Conservation (phyloP, 2,113 vertebrate species). For the Paralichthys olivaceus region DNA sequence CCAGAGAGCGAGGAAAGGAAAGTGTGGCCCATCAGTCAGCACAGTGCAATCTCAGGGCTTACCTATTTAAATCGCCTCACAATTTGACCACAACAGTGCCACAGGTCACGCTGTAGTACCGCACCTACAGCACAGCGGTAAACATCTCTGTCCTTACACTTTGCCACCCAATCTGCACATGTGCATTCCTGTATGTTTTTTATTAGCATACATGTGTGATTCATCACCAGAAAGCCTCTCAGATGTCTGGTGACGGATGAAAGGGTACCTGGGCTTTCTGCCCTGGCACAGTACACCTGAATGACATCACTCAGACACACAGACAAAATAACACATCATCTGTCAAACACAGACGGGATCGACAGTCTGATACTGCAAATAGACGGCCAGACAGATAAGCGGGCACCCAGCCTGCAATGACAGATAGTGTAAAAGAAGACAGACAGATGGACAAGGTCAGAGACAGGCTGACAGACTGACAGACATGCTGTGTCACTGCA, state of each 20-base stretch:
- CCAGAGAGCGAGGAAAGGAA: slow-evolving; percentile 75
- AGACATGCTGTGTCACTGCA: slow-evolving; percentile 58
- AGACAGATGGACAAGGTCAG: slow-evolving; percentile 70
- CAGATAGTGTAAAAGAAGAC: slow-evolving; percentile 63
- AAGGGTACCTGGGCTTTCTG: slow-evolving; percentile 54
- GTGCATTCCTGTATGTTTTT: slow-evolving; percentile 20
- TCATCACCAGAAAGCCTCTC: slow-evolving; percentile 2
- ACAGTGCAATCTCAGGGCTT: slow-evolving; percentile 62
- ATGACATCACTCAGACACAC: slow-evolving; percentile 72
- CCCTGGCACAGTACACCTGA: slow-evolving; percentile 71
- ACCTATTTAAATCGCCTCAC: slow-evolving; percentile 73
- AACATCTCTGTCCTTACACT: slow-evolving; percentile 32
- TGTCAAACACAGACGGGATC: slow-evolving; percentile 64
- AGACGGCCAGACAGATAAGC: slow-evolving; percentile 69
- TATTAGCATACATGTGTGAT: slow-evolving; percentile 2
- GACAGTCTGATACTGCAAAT: slow-evolving; percentile 75
- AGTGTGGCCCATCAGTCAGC: slow-evolving; percentile 78
- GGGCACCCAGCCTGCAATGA: slow-evolving; percentile 53
- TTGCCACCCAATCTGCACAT: slow-evolving; percentile 25
- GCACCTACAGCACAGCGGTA: slow-evolving; percentile 49
- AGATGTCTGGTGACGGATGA: slow-evolving; percentile 42
- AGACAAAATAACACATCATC: slow-evolving; percentile 71
- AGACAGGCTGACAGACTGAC: slow-evolving; percentile 52
- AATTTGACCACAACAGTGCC: slow-evolving; percentile 66
- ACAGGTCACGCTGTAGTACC: slow-evolving; percentile 43